These are phyloP conservation scores for Masticophis lateralis DNA, from an alignment of 2,797 vertebrate species.

Conservation along the genomic window DNA sequence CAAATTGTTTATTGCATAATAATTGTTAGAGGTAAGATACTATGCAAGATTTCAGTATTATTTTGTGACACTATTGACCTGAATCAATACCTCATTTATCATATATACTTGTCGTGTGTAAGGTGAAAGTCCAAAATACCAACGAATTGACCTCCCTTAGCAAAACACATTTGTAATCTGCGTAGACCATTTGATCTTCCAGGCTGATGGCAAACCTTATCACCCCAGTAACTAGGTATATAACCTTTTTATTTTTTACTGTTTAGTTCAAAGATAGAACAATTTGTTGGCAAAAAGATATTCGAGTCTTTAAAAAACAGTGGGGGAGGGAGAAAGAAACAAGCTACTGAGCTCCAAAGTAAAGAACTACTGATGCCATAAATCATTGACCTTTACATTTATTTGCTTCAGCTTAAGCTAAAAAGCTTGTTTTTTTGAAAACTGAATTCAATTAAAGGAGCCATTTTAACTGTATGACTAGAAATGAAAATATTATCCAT, in stretches of 20 bases:
- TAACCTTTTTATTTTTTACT: slow-evolving; percentile 26
- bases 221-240: slow-evolving; percentile 29
- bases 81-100: slow-evolving; percentile 51
- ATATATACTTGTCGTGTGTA: slow-evolving; percentile 38
- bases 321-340: not conserved
- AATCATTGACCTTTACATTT: not conserved
- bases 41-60: slow-evolving; percentile 30
- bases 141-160: slow-evolving; percentile 52
- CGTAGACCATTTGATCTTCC: slow-evolving; percentile 52
- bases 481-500: slow-evolving; percentile 1
- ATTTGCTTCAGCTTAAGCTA: slow-evolving; percentile 15
- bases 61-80: slow-evolving; percentile 27
- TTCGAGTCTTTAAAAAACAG: not conserved
- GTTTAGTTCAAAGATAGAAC: slow-evolving; percentile 33
- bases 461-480: slow-evolving; percentile 18
- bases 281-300: slow-evolving; percentile 21
- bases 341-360: slow-evolving; percentile 10
- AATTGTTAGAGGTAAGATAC: not conserved
- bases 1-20: not conserved
- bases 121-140: slow-evolving; percentile 47
- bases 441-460: not conserved
- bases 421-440: not conserved
- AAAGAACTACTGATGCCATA: slow-evolving; percentile 14
- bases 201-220: slow-evolving; percentile 22
- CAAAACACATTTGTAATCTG: slow-evolving; percentile 51